phyloP scores from a whole-genome alignment of 2,797 vertebrate genomes.

The Rhinella marina region DNA sequence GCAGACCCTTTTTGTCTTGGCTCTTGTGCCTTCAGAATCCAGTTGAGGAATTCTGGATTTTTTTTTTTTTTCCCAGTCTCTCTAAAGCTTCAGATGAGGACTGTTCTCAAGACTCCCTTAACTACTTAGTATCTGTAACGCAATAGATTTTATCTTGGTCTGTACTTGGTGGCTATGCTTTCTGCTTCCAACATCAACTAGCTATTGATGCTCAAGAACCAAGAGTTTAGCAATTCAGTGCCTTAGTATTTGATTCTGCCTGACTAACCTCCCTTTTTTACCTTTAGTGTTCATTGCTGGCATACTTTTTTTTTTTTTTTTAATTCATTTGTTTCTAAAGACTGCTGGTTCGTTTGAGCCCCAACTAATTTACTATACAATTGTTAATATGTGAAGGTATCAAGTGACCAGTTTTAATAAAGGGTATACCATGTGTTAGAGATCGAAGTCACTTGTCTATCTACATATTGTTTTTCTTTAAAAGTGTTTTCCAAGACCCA shows the following conservation, averaged over 20 bases:
- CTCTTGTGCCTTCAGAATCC: slow-evolving; percentile 60
- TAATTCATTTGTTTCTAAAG: not conserved
- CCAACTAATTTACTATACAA: not conserved
- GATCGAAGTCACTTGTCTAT: not conserved
- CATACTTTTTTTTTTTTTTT: not conserved
- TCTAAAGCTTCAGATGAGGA: slow-evolving; percentile 7
- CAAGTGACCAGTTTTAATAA: not conserved
- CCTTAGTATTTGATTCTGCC: slow-evolving; percentile 56
- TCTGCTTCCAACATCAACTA: not conserved
- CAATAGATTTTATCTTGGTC: slow-evolving; percentile 20
- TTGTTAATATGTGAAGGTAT: not conserved
- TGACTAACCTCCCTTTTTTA: not conserved
- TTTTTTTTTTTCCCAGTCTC: not conserved
- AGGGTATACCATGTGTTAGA: not conserved
- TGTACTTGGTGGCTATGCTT: not conserved
- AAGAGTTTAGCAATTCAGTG: slow-evolving; percentile 48
- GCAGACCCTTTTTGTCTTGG: slow-evolving; percentile 37
- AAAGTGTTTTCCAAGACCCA: too few relatives aligned
- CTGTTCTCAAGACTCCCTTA: slow-evolving; percentile 20
- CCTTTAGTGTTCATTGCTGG: slow-evolving; percentile 9
- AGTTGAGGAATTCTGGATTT: slow-evolving; percentile 22
- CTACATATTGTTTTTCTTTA: not conserved
- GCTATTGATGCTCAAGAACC: slow-evolving; percentile 6
- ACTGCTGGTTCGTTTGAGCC: slow-evolving; percentile 4
- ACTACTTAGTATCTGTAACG: slow-evolving; percentile 6